Evolutionary conservation across 2,888 invertebrate genomes (phyloP), one percentile per base, ranked within the genome.

Genomic region (Atrina japonica): DNA sequence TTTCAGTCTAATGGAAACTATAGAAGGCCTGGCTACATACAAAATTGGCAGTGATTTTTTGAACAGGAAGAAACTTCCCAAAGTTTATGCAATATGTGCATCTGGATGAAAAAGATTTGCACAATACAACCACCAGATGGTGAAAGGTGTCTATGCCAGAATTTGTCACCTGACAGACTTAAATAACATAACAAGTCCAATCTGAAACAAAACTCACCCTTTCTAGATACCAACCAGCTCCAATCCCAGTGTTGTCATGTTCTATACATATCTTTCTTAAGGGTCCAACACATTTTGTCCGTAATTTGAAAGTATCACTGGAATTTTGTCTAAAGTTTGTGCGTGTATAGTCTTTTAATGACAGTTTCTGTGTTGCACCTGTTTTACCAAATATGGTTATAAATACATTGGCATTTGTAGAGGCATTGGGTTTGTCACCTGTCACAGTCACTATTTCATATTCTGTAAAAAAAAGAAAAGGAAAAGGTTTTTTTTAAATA

Each of bases 381-480:
- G 84, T 85, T 70, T 87, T 88, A 11, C 90, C 90, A 76, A 77
- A 89, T 25, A 90, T 66, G 5, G 89, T 90, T 40, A 90, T 71
- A 70, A 82, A 90, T 21, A 90, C 89, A 72, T 90, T 88, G 14
- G 90, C 87, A 77, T 88, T 87, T 35, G 91, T 91, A 9, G 90
- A 90, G 18, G 87, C 88, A 11, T 82, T 83, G 21, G 70, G 61
- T 58, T 76, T 71, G 68, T 89, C 88, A 16, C 91, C 90, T 0
- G 91, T 91, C 11, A 91, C 88, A 5, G 85, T 86, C 5, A 88
- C 86, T 7, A 91, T 83, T 74, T 91, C 89, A 75, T 91, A 91
- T 65, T 90, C 91, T 90, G 84, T 23, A 81, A 78, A 53, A 35
- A 56, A 43, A 35, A 35, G 35, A 7, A 5, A 35, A 35, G 35